Evolutionary conservation across 2,888 invertebrate species (phyloP).

Genomic region (Matsumyia berberina): DNA sequence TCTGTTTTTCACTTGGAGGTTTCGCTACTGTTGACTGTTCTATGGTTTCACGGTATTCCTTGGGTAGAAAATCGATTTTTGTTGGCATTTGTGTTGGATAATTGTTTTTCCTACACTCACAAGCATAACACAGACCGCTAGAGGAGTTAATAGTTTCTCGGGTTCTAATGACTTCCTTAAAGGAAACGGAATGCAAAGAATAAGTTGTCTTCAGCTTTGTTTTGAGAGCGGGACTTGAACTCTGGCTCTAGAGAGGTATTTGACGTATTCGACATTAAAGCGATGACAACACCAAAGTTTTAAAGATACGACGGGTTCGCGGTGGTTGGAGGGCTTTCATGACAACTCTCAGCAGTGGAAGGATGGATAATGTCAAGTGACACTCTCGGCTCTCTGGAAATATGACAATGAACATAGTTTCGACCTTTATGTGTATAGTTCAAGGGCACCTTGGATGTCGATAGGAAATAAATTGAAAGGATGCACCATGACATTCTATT

Average conservation of each 20-base stretch:
- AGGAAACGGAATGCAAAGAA: slow-evolving; percentile 46
- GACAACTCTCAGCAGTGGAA: neutral
- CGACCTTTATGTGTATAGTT: slow-evolving; percentile 15
- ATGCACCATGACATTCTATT: slow-evolving; percentile 3
- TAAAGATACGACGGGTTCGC: too few relatives aligned
- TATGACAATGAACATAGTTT: neutral
- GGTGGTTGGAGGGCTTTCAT: too few relatives aligned
- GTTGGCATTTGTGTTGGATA: slow-evolving; percentile 28
- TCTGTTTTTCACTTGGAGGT: too few relatives aligned
- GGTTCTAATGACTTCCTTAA: slow-evolving; percentile 57
- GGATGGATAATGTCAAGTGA: slow-evolving; percentile 31
- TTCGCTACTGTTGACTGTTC: slow-evolving; percentile 27
- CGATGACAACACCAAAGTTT: too few relatives aligned
- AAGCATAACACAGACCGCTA: slow-evolving; percentile 21
- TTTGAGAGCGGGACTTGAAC: slow-evolving; percentile 7
- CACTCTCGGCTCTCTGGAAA: neutral
- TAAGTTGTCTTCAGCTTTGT: neutral
- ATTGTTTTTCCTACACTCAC: slow-evolving; percentile 5
- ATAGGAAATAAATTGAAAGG: neutral
- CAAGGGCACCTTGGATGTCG: neutral
- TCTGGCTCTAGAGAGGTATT: slow-evolving; percentile 1
- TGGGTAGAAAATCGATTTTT: slow-evolving; percentile 64
- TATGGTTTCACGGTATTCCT: slow-evolving; percentile 64
- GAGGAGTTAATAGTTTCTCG: slow-evolving; percentile 43
- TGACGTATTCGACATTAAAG: neutral